Evolutionary conservation across 1,140 invertebrate species (phyloP).

Genomic region (Drosophila carrolli): DNA sequence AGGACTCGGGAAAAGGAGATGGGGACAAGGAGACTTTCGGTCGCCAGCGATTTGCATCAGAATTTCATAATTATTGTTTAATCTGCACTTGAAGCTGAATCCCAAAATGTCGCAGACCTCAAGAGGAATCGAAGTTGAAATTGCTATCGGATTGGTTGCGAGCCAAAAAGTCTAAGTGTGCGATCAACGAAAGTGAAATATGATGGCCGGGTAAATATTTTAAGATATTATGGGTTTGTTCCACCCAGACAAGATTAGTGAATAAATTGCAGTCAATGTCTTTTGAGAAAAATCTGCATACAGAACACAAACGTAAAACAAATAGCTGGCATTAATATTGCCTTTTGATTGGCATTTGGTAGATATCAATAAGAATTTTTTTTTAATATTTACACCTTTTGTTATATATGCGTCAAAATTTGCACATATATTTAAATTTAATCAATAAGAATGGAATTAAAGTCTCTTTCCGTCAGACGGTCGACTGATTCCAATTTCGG

Average conservation of each 20-base stretch:
- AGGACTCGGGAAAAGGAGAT: background rate
- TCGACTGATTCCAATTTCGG: constrained; percentile 6
- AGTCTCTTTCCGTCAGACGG: background rate
- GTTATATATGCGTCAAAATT: no score
- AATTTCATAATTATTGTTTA: constrained; percentile 81
- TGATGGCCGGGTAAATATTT: background rate
- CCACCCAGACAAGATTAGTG: background rate
- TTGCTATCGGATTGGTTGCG: constrained; percentile 7
- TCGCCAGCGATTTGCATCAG: constrained; percentile 64
- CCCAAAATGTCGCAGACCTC: constrained; percentile 49
- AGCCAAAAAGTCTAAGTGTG: background rate
- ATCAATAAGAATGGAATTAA: background rate
- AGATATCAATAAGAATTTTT: no score
- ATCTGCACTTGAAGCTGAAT: constrained; percentile 61
- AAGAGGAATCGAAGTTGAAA: constrained; percentile 3
- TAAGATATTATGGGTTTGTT: background rate
- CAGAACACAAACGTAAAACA: no score
- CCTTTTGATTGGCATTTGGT: no score
- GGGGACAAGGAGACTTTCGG: constrained; percentile 19
- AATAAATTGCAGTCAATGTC: background rate
- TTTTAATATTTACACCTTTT: no score
- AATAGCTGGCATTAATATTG: no score
- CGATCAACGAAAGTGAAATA: background rate
- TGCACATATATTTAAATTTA: no score
- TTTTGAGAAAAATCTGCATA: background rate